Base-by-base conservation (phyloP, 2,888 invertebrate genomes). In the Priocnemis perturbator region DNA sequence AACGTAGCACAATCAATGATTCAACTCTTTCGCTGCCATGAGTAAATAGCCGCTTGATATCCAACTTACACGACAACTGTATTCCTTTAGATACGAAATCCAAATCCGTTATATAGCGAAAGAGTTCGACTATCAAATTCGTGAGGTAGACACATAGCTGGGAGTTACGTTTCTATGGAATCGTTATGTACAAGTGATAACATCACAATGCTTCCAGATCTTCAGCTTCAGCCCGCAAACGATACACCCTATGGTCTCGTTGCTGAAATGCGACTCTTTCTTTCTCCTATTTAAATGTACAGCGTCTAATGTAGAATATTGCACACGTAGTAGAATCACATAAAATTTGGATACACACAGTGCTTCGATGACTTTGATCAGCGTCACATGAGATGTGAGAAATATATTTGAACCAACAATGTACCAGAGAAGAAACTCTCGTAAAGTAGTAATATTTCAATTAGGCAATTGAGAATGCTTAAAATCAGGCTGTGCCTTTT, bases 311-410 rank as follows among this genome's bases (percentile, higher is more conserved):
- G 70, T 78, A 80, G 80, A 72, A 66, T 57, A 63, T 60, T 66
- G 79, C 79, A 79, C 80, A 55, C 52, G 65, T 72, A 65, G 71
- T 73, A 76, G 73, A 55, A 69, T 77, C 73, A 77, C 79, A 66
- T 74, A 63, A 67, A 63, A 19, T 56, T 4, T 55, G 23, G 7
- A 55, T 37, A 11, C 7, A 37, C 37, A 11, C 37, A 9, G 11
- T 37, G 37, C 14, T 37, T 9, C 37, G 1, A 37, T 37, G 11
- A 4, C 55, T 55, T 15, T 17, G 55, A 55, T 50, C 50, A 19
- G 5, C 1, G 1, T 17, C 9, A 17, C 17, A 14, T 1, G 17
- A 50, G 50, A 14, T n/a, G 1, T n/a, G 50, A n/a, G 3, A 4
- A 17, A 17, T 1, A 50, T 47, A 17, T 47, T 26, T 3, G 9